Evolutionary conservation across 1,140 invertebrate genomes (phyloP).

Genomic region (Bactericera cockerelli): DNA sequence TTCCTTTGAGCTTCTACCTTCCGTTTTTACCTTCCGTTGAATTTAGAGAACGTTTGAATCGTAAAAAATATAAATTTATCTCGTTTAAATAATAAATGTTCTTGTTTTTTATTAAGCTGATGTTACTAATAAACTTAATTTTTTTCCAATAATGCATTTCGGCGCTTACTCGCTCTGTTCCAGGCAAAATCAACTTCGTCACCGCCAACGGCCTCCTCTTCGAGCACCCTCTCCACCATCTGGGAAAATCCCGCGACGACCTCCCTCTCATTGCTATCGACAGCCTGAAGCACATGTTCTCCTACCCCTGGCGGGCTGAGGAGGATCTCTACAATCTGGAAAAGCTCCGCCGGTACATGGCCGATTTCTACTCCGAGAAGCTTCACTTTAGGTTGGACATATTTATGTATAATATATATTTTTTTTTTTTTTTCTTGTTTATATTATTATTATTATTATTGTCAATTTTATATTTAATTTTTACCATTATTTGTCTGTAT

Average conservation of each 20-base stretch:
- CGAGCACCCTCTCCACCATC: neutral
- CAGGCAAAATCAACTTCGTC: constrained; percentile 7
- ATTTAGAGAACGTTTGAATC: no score
- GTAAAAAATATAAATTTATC: no score
- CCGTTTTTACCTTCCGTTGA: no score
- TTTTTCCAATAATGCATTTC: no score
- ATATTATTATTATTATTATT: no score
- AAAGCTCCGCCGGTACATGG: neutral
- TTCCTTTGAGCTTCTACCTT: no score
- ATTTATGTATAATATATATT: no score
- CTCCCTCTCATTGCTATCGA: neutral
- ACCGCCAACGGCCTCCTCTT: neutral
- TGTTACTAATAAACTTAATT: no score
- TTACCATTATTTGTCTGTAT: no score
- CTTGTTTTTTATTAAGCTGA: neutral
- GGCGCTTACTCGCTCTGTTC: neutral
- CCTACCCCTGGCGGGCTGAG: neutral
- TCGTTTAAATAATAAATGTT: no score
- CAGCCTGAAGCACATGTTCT: neutral
- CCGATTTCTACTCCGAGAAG: neutral
- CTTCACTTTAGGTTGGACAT: neutral
- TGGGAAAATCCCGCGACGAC: neutral
- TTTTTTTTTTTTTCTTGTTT: no score
- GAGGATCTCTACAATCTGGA: neutral
- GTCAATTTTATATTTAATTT: no score